Evolutionary conservation across 2,797 vertebrate species (phyloP).

Genomic region (Myotis vivesi): DNA sequence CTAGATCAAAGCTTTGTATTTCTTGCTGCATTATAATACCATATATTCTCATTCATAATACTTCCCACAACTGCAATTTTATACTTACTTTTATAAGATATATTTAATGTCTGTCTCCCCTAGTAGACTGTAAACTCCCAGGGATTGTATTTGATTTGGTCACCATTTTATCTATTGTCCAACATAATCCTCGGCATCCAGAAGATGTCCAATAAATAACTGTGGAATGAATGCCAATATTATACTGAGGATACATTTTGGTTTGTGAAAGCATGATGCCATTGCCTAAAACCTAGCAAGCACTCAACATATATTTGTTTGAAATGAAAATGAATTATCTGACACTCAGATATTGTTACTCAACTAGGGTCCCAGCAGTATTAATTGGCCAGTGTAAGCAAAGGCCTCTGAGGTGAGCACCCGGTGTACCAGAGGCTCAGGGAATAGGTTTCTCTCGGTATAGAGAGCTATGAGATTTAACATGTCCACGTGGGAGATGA

Average conservation of each 20-base stretch:
- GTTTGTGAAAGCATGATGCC: background rate
- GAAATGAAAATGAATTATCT: background rate
- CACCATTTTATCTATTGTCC: background rate
- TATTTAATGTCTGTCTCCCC: background rate
- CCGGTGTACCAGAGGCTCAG: background rate
- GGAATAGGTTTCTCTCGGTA: background rate
- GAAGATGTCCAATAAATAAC: background rate
- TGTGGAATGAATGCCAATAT: background rate
- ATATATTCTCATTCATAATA: background rate
- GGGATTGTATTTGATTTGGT: background rate
- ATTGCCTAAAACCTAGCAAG: conserved; percentile 14
- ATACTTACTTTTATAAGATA: background rate
- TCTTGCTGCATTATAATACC: background rate
- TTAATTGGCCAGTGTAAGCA: background rate
- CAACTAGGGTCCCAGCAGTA: background rate
- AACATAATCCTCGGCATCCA: background rate
- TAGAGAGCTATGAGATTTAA: background rate
- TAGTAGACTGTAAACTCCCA: background rate
- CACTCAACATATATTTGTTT: background rate
- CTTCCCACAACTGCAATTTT: background rate
- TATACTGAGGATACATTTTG: background rate
- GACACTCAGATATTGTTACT: background rate
- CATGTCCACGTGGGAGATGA: background rate
- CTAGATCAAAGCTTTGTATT: background rate
- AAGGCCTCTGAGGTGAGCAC: background rate